A percentile compares a stretch with the other conserved stretches of the same genome.
These are phyloP conservation scores for Nematolebias whitei DNA, from an alignment of 2,113 vertebrate genomes.

Conservation along the genomic window DNA sequence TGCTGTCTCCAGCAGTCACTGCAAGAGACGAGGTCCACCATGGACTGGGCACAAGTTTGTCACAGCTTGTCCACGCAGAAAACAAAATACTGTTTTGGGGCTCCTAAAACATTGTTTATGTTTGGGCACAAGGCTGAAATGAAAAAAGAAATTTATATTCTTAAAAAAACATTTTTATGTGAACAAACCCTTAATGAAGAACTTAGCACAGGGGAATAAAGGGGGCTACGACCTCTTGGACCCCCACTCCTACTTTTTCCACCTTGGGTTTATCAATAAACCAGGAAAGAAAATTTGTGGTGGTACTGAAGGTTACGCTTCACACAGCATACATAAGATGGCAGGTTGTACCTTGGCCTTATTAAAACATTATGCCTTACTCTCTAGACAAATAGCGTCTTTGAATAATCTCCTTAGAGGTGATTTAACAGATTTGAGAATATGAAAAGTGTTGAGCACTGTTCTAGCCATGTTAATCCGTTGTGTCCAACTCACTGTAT, in stretches of 20 bases:
- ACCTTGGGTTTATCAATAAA: not conserved
- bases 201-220: not conserved
- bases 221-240: not conserved
- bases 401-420: slow-evolving; percentile 51
- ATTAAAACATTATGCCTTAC: slow-evolving; percentile 26
- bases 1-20: too few relatives aligned
- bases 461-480: slow-evolving; percentile 52
- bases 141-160: too few relatives aligned
- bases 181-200: not conserved
- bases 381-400: slow-evolving; percentile 38
- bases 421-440: slow-evolving; percentile 56
- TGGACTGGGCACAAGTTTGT: too few relatives aligned
- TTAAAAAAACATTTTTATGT: too few relatives aligned
- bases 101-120: too few relatives aligned
- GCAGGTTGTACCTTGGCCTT: slow-evolving; percentile 34
- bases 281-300: not conserved
- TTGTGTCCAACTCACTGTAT: not conserved
- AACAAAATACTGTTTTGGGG: too few relatives aligned
- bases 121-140: too few relatives aligned
- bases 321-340: slow-evolving; percentile 28
- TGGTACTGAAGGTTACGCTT: slow-evolving; percentile 17
- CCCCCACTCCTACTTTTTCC: not conserved
- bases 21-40: too few relatives aligned
- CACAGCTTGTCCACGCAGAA: too few relatives aligned
- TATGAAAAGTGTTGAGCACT: slow-evolving; percentile 38